Conservation (phyloP, 2,113 vertebrate species). For the Salvelinus namaycush region DNA sequence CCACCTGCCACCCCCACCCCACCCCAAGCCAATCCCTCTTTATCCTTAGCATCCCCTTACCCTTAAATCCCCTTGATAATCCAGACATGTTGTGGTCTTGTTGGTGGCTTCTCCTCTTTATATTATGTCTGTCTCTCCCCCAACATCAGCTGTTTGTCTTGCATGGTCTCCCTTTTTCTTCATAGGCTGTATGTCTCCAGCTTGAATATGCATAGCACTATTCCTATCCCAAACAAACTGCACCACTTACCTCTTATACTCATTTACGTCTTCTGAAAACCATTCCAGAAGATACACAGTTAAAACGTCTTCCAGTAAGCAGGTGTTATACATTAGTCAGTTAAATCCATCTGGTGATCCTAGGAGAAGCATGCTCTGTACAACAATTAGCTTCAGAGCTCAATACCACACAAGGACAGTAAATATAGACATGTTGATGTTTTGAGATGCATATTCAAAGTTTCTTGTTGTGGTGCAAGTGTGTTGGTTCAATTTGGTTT, state of each 20-base stretch:
- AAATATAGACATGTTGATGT: not conserved
- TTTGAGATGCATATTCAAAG: conserved; percentile 38
- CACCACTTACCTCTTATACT: not conserved
- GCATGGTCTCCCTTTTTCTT: conserved; percentile 35
- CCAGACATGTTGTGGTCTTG: conserved; percentile 31
- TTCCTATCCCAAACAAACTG: conserved; percentile 11
- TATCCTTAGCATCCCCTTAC: conserved; percentile 33
- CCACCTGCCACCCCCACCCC: conserved; percentile 35
- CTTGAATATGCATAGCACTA: conserved; percentile 58
- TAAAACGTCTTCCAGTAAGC: too few relatives aligned
- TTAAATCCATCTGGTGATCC: too few relatives aligned
- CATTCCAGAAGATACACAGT: not conserved
- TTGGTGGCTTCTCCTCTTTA: conserved; percentile 4
- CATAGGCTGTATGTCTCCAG: conserved; percentile 23
- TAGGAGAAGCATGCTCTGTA: too few relatives aligned
- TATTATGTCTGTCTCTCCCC: conserved; percentile 19
- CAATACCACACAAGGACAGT: not conserved
- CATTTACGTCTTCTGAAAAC: too few relatives aligned
- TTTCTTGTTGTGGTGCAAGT: conserved; percentile 25
- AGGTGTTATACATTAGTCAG: too few relatives aligned
- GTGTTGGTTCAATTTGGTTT: conserved; percentile 47
- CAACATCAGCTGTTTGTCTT: conserved; percentile 35
- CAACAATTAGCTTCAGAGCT: not conserved
- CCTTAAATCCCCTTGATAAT: conserved; percentile 36
- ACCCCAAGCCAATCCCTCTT: conserved; percentile 27